These are phyloP conservation scores for Holothuria scabra DNA, from an alignment of 53 echinoderm and acorn worm species.

Conservation along the genomic window DNA sequence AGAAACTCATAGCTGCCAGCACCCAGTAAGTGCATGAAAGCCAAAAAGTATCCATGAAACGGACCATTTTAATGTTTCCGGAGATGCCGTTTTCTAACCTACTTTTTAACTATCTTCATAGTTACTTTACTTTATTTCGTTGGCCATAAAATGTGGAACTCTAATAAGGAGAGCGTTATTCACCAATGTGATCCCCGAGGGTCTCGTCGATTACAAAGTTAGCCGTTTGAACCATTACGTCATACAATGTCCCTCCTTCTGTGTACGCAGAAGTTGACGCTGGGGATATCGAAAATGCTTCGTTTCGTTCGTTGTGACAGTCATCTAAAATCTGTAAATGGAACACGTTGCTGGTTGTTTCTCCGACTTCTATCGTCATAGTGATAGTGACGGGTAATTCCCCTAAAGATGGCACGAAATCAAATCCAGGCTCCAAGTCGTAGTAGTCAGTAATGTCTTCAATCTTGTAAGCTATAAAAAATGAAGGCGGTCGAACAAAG, in stretches of 20 bases:
- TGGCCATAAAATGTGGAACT: too few species aligned
- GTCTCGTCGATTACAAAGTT: neutral
- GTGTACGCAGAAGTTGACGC: neutral
- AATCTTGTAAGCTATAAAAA: neutral
- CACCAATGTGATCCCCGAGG: too few species aligned
- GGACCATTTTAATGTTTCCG: too few species aligned
- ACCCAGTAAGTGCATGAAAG: too few species aligned
- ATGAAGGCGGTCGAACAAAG: neutral
- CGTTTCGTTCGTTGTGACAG: neutral
- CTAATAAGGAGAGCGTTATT: too few species aligned
- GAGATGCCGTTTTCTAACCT: too few species aligned
- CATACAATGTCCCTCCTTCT: neutral
- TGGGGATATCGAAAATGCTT: neutral
- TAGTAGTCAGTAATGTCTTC: neutral
- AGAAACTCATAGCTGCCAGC: too few species aligned
- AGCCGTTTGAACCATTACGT: neutral
- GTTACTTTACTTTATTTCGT: too few species aligned
- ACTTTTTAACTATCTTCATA: too few species aligned
- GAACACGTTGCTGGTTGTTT: neutral
- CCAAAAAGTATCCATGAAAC: too few species aligned
- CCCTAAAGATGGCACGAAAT: conserved; percentile 12
- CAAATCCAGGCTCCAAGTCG: conserved; percentile 23
- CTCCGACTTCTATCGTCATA: neutral
- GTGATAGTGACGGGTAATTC: conserved; percentile 14
- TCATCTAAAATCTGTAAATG: conserved; percentile 11